Evolutionary conservation across 2,888 invertebrate genomes (phyloP).

Genomic region (Sialis lutaria): DNA sequence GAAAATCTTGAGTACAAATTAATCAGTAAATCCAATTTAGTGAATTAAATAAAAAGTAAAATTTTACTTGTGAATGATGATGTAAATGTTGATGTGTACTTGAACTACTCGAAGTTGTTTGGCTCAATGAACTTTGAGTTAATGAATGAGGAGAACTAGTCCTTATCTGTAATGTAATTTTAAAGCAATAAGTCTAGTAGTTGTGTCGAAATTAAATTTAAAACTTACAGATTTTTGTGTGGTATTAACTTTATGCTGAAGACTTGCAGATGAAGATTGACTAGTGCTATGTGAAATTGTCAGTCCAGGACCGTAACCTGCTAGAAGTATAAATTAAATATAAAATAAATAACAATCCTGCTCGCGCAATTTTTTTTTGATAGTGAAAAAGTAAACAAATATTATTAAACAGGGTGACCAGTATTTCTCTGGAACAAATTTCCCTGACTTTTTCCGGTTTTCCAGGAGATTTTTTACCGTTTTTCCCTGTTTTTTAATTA

Average conservation of each 20-base stretch:
- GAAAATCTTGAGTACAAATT: too few relatives aligned
- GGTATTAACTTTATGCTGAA: slow-evolving; percentile 40
- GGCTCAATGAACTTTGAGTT: slow-evolving; percentile 11
- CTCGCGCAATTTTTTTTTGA: too few relatives aligned
- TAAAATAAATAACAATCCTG: too few relatives aligned
- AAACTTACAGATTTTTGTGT: slow-evolving; percentile 23
- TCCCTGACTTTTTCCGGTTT: too few relatives aligned
- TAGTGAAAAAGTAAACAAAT: too few relatives aligned
- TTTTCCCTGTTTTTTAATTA: too few relatives aligned
- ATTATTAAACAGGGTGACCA: too few relatives aligned
- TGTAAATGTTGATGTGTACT: slow-evolving; percentile 38
- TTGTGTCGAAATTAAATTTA: background rate
- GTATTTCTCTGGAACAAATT: too few relatives aligned
- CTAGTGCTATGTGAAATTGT: slow-evolving; percentile 52
- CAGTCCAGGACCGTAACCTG: slow-evolving; percentile 21
- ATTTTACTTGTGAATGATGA: slow-evolving; percentile 39
- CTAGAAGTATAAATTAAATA: background rate
- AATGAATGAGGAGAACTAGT: slow-evolving; percentile 21
- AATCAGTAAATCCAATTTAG: too few relatives aligned
- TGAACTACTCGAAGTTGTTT: background rate
- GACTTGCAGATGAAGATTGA: slow-evolving; percentile 46
- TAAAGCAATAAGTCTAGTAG: background rate
- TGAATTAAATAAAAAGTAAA: slow-evolving; percentile 17
- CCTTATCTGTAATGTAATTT: slow-evolving; percentile 12
- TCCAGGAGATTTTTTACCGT: too few relatives aligned